Percentiles rank a stretch among this genome's conserved stretches.
Evolutionary conservation across 2,888 invertebrate species (phyloP).

Genomic region (Parnassius glacialis): DNA sequence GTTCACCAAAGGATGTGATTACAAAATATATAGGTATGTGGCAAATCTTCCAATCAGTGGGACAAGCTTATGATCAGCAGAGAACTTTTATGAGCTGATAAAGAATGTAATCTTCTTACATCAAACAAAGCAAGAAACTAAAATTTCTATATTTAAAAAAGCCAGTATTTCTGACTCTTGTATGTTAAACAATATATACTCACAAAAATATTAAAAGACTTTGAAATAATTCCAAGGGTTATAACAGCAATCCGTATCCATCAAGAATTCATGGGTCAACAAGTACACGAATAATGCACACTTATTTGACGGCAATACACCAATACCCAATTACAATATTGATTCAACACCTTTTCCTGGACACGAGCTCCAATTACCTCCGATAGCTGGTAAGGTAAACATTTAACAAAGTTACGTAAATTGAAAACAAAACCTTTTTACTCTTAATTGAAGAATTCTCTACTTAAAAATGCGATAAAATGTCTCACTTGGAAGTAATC

Average conservation of each 20-base stretch:
- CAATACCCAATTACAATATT: constrained; percentile 51
- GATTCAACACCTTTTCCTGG: constrained; percentile 51
- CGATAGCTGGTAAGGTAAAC: constrained; percentile 49
- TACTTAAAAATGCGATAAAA: constrained; percentile 38
- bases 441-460: constrained; percentile 34
- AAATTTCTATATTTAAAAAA: too few relatives aligned
- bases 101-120: too few relatives aligned
- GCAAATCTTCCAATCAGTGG: too few relatives aligned
- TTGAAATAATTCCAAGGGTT: constrained; percentile 28
- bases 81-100: too few relatives aligned
- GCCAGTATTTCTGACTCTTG: too few relatives aligned
- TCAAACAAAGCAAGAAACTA: too few relatives aligned
- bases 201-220: constrained; percentile 28
- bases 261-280: constrained; percentile 52
- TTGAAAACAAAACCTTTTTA: constrained; percentile 47
- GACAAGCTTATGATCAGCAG: too few relatives aligned
- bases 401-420: constrained; percentile 46
- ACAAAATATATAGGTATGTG: too few relatives aligned
- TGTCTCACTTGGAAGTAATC: constrained; percentile 33
- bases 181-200: constrained; percentile 4
- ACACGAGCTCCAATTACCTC: constrained; percentile 48
- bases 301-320: constrained; percentile 64
- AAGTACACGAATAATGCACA: constrained; percentile 56
- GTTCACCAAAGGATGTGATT: too few relatives aligned
- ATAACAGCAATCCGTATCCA: constrained; percentile 41